These are phyloP conservation scores for Anodontia alba DNA, from an alignment of 2,888 invertebrate species.

Conservation along the genomic window DNA sequence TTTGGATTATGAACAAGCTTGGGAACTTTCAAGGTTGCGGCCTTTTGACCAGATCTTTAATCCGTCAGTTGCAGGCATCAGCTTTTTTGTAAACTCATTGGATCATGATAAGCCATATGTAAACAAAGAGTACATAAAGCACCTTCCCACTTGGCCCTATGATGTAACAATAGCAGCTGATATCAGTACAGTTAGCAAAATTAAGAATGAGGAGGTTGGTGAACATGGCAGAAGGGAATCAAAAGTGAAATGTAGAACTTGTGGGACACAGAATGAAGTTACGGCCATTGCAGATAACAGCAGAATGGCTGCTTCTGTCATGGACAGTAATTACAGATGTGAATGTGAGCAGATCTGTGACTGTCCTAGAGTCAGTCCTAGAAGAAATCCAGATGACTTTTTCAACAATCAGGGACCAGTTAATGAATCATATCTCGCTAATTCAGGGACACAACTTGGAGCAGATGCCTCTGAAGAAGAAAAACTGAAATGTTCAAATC, in stretches of 20 bases:
- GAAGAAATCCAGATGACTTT: constrained; percentile 14
- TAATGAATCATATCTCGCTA: not conserved
- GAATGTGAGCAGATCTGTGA: constrained; percentile 22
- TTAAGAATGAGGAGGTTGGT: not conserved
- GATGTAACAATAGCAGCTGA: not conserved
- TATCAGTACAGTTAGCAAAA: not conserved
- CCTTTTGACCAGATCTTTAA: constrained; percentile 81
- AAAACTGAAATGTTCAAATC: constrained; percentile 9
- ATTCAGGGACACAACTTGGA: not conserved
- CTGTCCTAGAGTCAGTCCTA: not conserved
- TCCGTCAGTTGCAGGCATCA: constrained; percentile 64
- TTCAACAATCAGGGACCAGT: not conserved
- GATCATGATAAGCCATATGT: constrained; percentile 84
- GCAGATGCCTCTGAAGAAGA: not conserved
- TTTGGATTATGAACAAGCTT: constrained; percentile 67
- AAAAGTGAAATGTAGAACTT: not conserved
- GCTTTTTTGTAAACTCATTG: constrained; percentile 19
- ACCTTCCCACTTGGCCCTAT: constrained; percentile 86
- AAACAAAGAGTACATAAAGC: constrained; percentile 85
- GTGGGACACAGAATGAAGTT: not conserved
- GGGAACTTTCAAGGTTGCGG: constrained; percentile 79
- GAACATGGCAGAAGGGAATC: not conserved
- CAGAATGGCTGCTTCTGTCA: constrained; percentile 12
- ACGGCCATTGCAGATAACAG: not conserved
- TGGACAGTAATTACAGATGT: constrained; percentile 36